Evolutionary conservation across 2,113 vertebrate species (phyloP), one percentile per base, ranked within the genome.

Genomic region (Eudyptes chrysolophus): DNA sequence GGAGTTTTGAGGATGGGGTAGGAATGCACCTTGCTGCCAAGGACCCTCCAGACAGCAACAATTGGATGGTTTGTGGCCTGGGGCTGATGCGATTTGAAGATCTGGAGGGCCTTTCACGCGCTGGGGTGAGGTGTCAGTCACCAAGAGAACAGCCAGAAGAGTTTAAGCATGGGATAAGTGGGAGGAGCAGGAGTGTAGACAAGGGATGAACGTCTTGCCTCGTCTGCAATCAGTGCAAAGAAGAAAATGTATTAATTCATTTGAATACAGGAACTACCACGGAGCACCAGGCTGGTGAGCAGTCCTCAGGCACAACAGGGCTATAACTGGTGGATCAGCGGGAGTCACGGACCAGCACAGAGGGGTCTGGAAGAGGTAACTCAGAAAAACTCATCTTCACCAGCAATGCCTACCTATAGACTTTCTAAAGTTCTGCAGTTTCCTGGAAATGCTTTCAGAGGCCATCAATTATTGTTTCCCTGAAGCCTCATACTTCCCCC

Each of bases 101-200:
- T 32, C 48, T 75, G 51, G 38, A 68, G 9, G 16, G 4, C 0
- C 0, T 2, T 82, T 66, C n/a, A 34, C 0, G 0, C 7, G 13
- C 8, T 8, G 16, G 7, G 7, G 4, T 57, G 69, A 82, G 34
- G 9, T 7, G 19, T 44, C 51, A 58, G 14, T 5, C 57, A n/a
- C 19, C 17, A 51, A 55, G 24, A 68, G 16, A 66, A 76, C 9
- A 92, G 26, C 6, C 52, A 92, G 55, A 82, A 60, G 22, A 25
- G 8, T 34, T 61, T 74, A 40, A 84, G 3, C 17, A 19, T 10
- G 16, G n/a, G 27, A 69, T 34, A 76, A 85, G 22, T 21, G 12
- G 13, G 13, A 60, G 10, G n/a, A 65, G 6, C 20, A 76, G n/a
- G 20, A 78, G 10, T 2, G 6, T 12, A 29, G 42, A 18, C 29